Evolutionary conservation across 2,113 vertebrate genomes (phyloP), one percentile per base, ranked within the genome.

Genomic region (Callaeas wilsoni): DNA sequence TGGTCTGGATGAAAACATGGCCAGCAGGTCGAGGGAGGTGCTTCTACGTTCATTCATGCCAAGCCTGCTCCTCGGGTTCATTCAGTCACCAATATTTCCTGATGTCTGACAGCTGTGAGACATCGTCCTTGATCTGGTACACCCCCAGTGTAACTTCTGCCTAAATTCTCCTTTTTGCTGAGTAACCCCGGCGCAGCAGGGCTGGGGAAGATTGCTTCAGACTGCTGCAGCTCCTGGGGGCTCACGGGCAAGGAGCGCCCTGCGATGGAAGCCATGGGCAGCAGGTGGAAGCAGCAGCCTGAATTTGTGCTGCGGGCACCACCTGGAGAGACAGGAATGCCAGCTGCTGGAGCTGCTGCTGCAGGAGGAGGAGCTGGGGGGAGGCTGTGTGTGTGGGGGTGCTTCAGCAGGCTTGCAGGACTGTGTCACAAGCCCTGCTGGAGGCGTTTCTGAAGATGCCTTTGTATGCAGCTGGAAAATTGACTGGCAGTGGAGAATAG

Each of bases 251-350:
- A 20, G 15, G 29, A 35, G 12, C 12, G 63, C 22, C 26, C 47
- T 84, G 82, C 82, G 59, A 2, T 87, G 44, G 69, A 3, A 0
- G 6, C 39, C 11, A 0, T 5, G 10, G 18, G 32, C 93, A 71
- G 87, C 19, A 95, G 93, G 35, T 59, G 87, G 67, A 42, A 69
- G 77, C 87, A 87, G 67, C 30, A 42, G 55, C 71, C 55, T 16
- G 53, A 22, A 4, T 21, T 33, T n/a, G 16, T 18, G 44, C 65
- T 64, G 82, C 53, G 47, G 52, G 52, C 47, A 62, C 7, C 23
- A 1, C 4, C 46, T 60, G 25, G 33, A 56, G 22, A 10, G 37
- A 6, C 22, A 18, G 50, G 15, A 25, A 8, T 22, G 1, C 11
- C n/a, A 44, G 0, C 3, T 49, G 13, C 49, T 8, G 4, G 55